Base-by-base conservation (phyloP, 2,888 invertebrate species). In the Beris chalybata region DNA sequence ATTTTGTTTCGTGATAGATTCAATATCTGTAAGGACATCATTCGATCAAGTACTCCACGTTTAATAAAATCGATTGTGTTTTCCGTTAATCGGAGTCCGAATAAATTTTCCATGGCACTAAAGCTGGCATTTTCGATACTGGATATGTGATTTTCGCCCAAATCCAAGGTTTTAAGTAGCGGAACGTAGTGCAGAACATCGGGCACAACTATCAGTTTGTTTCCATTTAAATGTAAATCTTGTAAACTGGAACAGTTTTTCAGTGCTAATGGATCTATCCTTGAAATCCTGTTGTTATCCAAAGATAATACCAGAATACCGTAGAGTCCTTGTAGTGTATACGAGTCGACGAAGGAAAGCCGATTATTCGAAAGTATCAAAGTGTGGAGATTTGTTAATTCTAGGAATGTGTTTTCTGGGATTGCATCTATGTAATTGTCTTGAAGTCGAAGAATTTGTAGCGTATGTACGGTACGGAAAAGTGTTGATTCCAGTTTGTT, bases 91-190 rank as follows among this genome's bases (percentile, higher is more conserved):
- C 95, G 86, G 71, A 97, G 83, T 47, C 93, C 92, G 77, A 92
- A 92, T 68, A 97, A 86, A 78, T 91, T 92, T 74, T 88, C 88
- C 85, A 97, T 87, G 67, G 91, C 90, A 67, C 89, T 86, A 77
- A 95, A 92, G 66, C 91, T 90, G 4, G 91, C 88, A 74, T 91
- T 89, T 71, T 92, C 92, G 67, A 97, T 83, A 69, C 86, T 86
- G 71, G 87, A 86, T 78, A 97, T 91, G 76, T 87, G 85, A 83
- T 97, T 97, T 81, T 95, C 94, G 69, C 94, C 95, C 73, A 97
- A 85, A 82, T 95, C 94, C 69, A 97, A 86, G 63, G 92, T 93
- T 78, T 90, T 87, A 73, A 97, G 84, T 75, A 93, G 84, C 72
- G 91, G 87, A 86, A 95, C 90, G 82, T 92, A 89, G 77, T 88